phyloP scores from a whole-genome alignment of 2,113 vertebrate species.

The Gadus macrocephalus region DNA sequence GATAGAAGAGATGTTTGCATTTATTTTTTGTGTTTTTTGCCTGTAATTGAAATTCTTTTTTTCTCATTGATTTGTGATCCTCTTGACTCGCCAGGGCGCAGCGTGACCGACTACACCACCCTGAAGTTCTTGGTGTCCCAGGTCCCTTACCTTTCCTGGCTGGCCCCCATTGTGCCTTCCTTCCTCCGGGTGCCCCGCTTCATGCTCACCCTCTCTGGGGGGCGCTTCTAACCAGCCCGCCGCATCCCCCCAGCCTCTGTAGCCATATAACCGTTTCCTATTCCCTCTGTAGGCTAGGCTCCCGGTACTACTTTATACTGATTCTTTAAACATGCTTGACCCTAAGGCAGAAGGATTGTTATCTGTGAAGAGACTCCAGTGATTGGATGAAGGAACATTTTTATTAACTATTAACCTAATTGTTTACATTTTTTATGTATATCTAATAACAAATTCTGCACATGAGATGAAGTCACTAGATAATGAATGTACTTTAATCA shows the following conservation, averaged over 20 bases:
- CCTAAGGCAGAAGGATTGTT: too few species aligned
- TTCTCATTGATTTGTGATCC: not conserved
- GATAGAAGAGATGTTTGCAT: not conserved
- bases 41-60: not conserved
- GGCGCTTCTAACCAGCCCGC: conserved; percentile 51
- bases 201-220: conserved; percentile 49
- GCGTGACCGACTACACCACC: conserved; percentile 66
- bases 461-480: conserved; percentile 4
- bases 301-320: too few species aligned
- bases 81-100: conserved; percentile 54
- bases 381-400: too few species aligned
- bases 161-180: conserved; percentile 56
- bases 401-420: too few species aligned
- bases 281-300: too few species aligned
- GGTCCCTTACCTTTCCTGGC: conserved; percentile 65
- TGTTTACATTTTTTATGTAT: too few species aligned
- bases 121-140: conserved; percentile 59
- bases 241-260: too few species aligned
- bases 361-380: too few species aligned
- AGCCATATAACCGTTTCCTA: too few species aligned
- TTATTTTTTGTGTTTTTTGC: not conserved
- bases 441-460: too few species aligned
- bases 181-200: conserved; percentile 69
- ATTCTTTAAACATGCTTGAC: too few species aligned
- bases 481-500: not conserved